Base-by-base conservation (phyloP, 2,113 vertebrate genomes). In the Gasterosteus nipponicus region DNA sequence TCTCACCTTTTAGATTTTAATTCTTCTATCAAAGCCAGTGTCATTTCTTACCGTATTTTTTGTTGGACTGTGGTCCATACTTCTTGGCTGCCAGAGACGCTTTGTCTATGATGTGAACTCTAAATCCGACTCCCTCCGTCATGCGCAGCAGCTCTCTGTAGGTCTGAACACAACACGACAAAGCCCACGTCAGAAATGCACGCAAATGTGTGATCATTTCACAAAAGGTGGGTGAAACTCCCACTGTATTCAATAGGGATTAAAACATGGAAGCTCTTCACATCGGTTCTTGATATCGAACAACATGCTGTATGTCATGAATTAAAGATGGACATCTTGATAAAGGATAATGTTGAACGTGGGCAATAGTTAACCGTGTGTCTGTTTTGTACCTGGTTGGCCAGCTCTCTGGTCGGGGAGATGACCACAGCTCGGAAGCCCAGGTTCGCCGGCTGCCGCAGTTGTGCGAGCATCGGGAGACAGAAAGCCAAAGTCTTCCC, bases 401-500 rank as follows among this genome's bases (percentile, higher is more conserved):
- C 96, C 54, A 99, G 95, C 78, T 99, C 97, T 91, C 97, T 93
- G 61, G 98, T 99, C 0, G 98, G 98, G 0, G 98, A 96, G 76
- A 99, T 94, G 83, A 99, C 87, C 68, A 99, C 91, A 7, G 96
- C 97, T 80, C 97, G 92, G 91, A 98, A 99, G 39, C 97, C 97
- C 87, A 94, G 95, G 88, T 98, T 99, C 88, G 93, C 92, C 0
- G 97, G 97, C 19, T 97, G 94, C 67, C 95, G 95, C 81, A 99
- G 92, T 22, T 96, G 96, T 8, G 95, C 86, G 41, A 99, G 90
- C 68, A 99, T 90, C 2, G 97, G 98, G 81, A 99, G 91, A 77
- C 95, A 96, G 89, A 99, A 99, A 9, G 97, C 97, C 89, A 99
- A 84, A 0, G 98, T 99, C 90, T 99, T 99, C 18, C 97, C 98